Base-by-base conservation (phyloP, 53 echinoderm and acorn worm species). In the Stichopus horrens region DNA sequence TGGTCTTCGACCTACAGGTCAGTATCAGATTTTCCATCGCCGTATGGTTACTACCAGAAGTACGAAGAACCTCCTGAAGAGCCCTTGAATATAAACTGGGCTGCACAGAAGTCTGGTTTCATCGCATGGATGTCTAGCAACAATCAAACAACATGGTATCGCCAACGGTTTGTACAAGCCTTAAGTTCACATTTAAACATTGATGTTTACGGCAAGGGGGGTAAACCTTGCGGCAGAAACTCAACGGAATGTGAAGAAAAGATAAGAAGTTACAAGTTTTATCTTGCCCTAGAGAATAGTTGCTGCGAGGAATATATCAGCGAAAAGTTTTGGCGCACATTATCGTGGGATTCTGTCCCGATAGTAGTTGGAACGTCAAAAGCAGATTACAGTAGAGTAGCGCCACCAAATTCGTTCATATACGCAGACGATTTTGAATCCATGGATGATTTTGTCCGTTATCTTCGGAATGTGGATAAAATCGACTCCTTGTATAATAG, bases 121-220 rank as follows among this genome's bases (percentile, higher is more conserved):
- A 75, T 87, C 9, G 87, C 87, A 9, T 87, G 87, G 87, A 87
- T 87, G 87, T 87, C 87, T 53, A 87, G 87, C 20, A 74, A 74
- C 20, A 74, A 87, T 57, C 66, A 66, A 18, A 85, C 85, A 18
- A 63, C 85, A 5, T 87, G 87, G 87, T n/a, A 87, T 57, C 74
- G 87, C 10, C 74, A 75, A 54, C 16, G 18, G 1, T 87, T 87
- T 75, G 87, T 87, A 7, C 5, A 5, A 7, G 53, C 55, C 20
- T 75, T 87, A 16, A 74, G 74, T 57, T 53, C 18, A 21, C 75
- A 55, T 52, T 19, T 73, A 57, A 53, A 87, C 19, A 58, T 87
- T 7, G 87, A 87, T 53, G 56, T 87, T 55, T 87, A 52, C 54
- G 87, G 87, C 6, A 74, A 55, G 21, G 23, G 9, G 3, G 75